Evolutionary conservation across 2,888 invertebrate genomes (phyloP).

Genomic region (Drosophila flavopinicola): DNA sequence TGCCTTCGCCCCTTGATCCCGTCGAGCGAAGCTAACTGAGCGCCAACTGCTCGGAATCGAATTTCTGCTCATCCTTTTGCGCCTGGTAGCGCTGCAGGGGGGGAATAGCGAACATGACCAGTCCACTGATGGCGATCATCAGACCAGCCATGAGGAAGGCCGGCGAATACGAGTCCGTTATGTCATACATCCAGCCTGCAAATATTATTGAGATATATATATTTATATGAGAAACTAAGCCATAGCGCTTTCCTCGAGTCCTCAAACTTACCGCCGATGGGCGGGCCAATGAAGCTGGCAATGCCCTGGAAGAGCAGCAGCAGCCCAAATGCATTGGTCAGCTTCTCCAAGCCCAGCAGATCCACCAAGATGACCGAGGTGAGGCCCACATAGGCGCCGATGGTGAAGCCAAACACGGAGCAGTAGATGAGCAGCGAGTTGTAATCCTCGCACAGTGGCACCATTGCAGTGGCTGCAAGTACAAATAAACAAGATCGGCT

Average conservation of each 20-base stretch:
- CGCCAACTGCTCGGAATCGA: conserved; percentile 70
- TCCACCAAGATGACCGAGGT: conserved; percentile 98
- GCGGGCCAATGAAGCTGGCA: conserved; percentile 96
- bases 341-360: conserved; percentile 94
- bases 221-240: too few species aligned
- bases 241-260: too few species aligned
- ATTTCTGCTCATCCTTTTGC: conserved; percentile 52
- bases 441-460: conserved; percentile 91
- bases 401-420: conserved; percentile 93
- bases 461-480: conserved; percentile 90
- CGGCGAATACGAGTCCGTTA: conserved; percentile 90
- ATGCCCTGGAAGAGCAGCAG: conserved; percentile 96
- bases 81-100: conserved; percentile 86
- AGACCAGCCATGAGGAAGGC: conserved; percentile 95
- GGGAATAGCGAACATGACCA: conserved; percentile 94
- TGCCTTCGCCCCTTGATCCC: neutral
- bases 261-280: conserved; percentile 95
- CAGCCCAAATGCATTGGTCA: conserved; percentile 98
- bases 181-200: conserved; percentile 92
- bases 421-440: conserved; percentile 91
- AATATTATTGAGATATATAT: too few species aligned
- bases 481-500: too few species aligned
- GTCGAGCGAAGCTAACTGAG: conserved; percentile 67
- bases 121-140: conserved; percentile 93
- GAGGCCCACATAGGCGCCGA: conserved; percentile 98